Evolutionary conservation across 1,140 invertebrate genomes (phyloP), one percentile per base, ranked within the genome.

Genomic region (Danaus plexippus): DNA sequence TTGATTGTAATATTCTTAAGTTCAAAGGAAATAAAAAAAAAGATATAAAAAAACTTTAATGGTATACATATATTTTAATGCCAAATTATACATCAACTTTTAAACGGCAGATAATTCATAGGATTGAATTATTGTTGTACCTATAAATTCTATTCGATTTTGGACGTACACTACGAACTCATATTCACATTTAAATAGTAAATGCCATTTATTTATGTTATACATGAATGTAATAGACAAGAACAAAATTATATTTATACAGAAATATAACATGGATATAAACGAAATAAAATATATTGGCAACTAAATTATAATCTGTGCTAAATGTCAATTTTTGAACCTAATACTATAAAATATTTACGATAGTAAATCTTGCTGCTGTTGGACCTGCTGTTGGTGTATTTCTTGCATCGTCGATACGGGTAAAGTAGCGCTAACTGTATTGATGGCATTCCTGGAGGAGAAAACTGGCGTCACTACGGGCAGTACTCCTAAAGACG

Each of bases 361-460:
- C 64, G 77, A 85, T 77, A 87, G 60, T 64, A 87, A 67, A 55
- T 83, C 80, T 60, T 80, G 80, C 49, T 84, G 76, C 43, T 85
- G 81, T 66, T 70, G 61, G 52, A 77, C 64, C 59, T 85, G 80
- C 58, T 87, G 81, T 49, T 87, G 81, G 44, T 87, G 78, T 47
- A 88, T 81, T 66, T 84, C 85, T 61, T 88, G 80, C 74, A 88
- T 82, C 3, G 86, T 87, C 7, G 80, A 76, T 2, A 87, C 79
- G 11, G 92, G 91, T 57, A 94, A 71, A 41, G 92, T 91, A 12
- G 92, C 91, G 73, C 92, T 93, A 1, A 94, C 93, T n/a, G 93
- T 94, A 94, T 93, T 6, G 93, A 92, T 13, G 94, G 94, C 92
- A 94, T 93, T 11, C 93, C 93, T 13, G 92, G 93, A 57, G 94